These are phyloP conservation scores for Jacana jacana DNA, from an alignment of 2,113 vertebrate genomes.

Conservation along the genomic window DNA sequence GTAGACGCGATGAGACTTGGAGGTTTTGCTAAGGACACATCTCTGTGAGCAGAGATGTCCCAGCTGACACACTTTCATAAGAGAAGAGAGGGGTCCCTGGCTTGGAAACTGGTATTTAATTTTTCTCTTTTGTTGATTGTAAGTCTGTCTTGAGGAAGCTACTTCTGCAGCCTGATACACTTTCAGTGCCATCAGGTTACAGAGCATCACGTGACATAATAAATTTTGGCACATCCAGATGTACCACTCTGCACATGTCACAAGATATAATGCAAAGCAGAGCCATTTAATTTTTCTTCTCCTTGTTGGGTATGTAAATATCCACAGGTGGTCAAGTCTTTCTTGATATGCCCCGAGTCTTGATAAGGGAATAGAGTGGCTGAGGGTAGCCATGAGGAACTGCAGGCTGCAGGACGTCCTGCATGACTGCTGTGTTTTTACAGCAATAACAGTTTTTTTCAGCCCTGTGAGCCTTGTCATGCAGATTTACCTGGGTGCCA, in stretches of 20 bases:
- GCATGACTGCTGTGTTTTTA: not conserved
- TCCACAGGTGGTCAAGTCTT: not conserved
- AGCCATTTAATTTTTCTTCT: not conserved
- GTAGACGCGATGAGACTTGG: not conserved
- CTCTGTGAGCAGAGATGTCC: not conserved
- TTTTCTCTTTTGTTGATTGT: not conserved
- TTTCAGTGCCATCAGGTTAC: not conserved
- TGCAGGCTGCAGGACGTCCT: not conserved
- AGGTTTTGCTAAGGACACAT: not conserved
- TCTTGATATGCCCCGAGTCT: not conserved
- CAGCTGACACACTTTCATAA: not conserved
- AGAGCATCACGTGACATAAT: not conserved
- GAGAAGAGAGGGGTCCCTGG: not conserved
- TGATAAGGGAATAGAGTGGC: not conserved
- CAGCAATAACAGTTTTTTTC: not conserved
- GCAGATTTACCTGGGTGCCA: rapidly evolving
- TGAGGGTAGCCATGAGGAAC: not conserved
- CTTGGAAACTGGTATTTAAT: not conserved
- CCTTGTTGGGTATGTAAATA: not conserved
- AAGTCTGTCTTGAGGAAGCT: not conserved
- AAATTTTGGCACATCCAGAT: not conserved
- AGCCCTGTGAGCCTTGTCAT: not conserved
- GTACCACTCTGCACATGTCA: not conserved
- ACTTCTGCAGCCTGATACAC: not conserved
- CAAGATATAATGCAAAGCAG: not conserved